Evolutionary conservation across 2,797 vertebrate species (phyloP).

Genomic region (Sebastes kiyomatsui): DNA sequence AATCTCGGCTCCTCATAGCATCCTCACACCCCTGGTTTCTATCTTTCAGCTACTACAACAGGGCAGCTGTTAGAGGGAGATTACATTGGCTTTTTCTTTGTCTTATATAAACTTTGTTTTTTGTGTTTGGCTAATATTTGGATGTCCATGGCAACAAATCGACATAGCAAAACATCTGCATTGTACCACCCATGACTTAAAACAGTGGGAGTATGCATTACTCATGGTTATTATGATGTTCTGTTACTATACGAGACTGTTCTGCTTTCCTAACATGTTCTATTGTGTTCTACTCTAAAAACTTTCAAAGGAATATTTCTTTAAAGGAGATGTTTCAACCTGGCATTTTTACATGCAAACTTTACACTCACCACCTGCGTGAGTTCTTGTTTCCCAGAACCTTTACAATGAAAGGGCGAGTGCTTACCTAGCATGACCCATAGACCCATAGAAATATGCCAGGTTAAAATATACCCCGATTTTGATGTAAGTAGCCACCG

Average conservation of each 20-base stretch:
- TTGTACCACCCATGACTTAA: not conserved
- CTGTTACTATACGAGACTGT: not conserved
- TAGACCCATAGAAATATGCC: not conserved
- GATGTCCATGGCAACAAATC: constrained; percentile 20
- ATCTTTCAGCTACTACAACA: constrained; percentile 21
- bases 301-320: not conserved
- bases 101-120: constrained; percentile 16
- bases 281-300: not conserved
- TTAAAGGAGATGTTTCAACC: not conserved
- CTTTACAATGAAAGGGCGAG: not conserved
- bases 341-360: not conserved
- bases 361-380: not conserved
- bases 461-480: not conserved
- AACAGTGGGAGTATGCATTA: not conserved
- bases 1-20: constrained; percentile 43
- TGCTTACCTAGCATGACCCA: not conserved
- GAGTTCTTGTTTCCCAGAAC: not conserved
- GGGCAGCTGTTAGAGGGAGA: not conserved
- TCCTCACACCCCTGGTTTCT: constrained; percentile 28
- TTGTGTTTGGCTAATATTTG: constrained; percentile 35
- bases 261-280: not conserved
- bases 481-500: not conserved
- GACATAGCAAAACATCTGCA: not conserved
- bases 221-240: not conserved
- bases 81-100: not conserved